A percentile compares a stretch with the other conserved stretches of the same genome.
These are phyloP conservation scores for Tetragnatha montana DNA, from an alignment of 2,888 invertebrate species.

Conservation along the genomic window DNA sequence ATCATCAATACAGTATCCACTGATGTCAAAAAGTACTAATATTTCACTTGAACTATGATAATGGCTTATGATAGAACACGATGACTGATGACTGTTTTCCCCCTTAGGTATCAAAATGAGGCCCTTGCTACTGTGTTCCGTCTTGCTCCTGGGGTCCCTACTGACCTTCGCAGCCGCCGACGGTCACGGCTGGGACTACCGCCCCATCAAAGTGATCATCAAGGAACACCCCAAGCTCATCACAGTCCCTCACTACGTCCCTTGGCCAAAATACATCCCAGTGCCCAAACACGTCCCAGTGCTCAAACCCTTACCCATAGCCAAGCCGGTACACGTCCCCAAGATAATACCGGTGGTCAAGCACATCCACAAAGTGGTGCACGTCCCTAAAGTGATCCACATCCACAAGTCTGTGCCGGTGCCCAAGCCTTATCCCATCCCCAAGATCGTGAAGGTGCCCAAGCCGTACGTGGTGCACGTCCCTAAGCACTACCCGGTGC, in stretches of 20 bases:
- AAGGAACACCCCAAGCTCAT: constrained; percentile 69
- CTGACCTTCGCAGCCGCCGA: constrained; percentile 32
- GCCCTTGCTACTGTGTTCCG: constrained; percentile 46
- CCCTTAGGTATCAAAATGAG: constrained; percentile 19
- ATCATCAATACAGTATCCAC: too few relatives aligned
- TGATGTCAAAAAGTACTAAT: too few relatives aligned
- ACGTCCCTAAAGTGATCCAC: constrained; percentile 69
- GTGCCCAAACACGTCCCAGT: constrained; percentile 73
- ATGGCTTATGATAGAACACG: too few relatives aligned
- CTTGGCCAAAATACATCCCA: constrained; percentile 72
- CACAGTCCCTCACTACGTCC: constrained; percentile 68
- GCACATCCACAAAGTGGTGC: constrained; percentile 72
- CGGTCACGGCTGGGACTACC: constrained; percentile 62
- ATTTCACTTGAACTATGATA: too few relatives aligned
- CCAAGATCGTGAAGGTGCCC: constrained; percentile 73
- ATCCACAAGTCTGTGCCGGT: constrained; percentile 73
- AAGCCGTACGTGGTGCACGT: constrained; percentile 73
- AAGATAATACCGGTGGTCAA: constrained; percentile 72
- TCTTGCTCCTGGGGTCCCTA: constrained; percentile 17
- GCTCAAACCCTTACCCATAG: constrained; percentile 73
- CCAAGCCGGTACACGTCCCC: constrained; percentile 73
- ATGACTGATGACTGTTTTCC: too few relatives aligned
- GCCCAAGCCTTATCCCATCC: constrained; percentile 73
- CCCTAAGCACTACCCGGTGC: constrained; percentile 73
- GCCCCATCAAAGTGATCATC: constrained; percentile 68